A percentile compares a stretch with the other conserved stretches of the same genome.
Evolutionary conservation across 64 coral and sea anemone genomes (phyloP).

Genomic region (Actinia equina): DNA sequence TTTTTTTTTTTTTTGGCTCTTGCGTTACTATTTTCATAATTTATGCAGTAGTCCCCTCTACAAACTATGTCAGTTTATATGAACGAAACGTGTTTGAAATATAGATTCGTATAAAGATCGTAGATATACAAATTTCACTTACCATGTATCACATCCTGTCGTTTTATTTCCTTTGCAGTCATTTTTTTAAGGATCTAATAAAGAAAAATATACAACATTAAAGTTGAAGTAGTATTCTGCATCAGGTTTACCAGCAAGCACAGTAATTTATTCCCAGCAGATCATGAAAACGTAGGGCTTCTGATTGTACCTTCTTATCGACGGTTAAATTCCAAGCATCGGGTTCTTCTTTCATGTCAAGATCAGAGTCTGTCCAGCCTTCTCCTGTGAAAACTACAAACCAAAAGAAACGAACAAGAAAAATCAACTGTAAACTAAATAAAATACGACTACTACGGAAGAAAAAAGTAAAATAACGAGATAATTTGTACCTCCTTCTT

Average conservation of each 20-base stretch:
- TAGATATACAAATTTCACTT: not conserved
- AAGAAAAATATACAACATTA: not conserved
- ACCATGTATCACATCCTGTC: constrained; percentile 99
- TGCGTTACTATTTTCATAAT: no score
- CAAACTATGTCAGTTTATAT: no score
- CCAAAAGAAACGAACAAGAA: not conserved
- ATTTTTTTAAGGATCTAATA: constrained; percentile 75
- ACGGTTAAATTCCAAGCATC: constrained; percentile 96
- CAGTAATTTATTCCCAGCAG: no score
- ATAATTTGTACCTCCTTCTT: constrained; percentile 34
- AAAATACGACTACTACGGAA: not conserved
- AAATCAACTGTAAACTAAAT: not conserved
- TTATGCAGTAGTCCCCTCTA: no score
- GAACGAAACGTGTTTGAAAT: no score
- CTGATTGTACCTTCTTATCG: constrained; percentile 68
- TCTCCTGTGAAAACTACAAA: constrained; percentile 22
- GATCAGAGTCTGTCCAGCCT: constrained; percentile 62
- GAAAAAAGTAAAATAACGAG: not conserved
- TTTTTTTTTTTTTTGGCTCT: no score
- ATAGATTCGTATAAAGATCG: no score
- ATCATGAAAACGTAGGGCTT: no score
- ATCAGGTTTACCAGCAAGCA: no score
- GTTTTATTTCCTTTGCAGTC: constrained; percentile 94
- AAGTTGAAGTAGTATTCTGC: no score
- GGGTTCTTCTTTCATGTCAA: constrained; percentile 94